Base-by-base conservation (phyloP, 2,113 vertebrate species). In the Callochromis pleurospilus region DNA sequence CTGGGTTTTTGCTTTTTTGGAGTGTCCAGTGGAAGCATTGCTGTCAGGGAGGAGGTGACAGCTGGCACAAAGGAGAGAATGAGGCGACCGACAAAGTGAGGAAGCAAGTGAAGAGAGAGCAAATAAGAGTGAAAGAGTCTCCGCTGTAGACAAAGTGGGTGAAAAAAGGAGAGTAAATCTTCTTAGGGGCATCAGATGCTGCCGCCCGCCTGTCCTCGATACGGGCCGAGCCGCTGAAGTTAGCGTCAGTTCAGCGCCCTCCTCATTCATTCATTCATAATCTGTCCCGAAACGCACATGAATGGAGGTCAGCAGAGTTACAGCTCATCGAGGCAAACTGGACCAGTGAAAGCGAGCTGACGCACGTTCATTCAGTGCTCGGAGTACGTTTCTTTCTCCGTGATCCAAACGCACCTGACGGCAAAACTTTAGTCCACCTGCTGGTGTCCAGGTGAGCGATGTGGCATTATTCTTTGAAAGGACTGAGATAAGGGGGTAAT, bases 101-200 rank as follows among this genome's bases (percentile, higher is more conserved):
- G 42, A 77, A 75, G 70, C 70, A 7, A 49, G 42, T 12, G 70
- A 75, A 19, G 80, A 80, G 51, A 33, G 19, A 47, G 70, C 29
- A 42, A 51, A 79, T 31, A 12, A 73, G 24, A 82, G 29, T 2
- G 33, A 17, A 19, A 80, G 79, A 70, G 14, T 7, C 33, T 47
- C n/a, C 38, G 47, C 80, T 54, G 87, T 8, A 47, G 79, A 60
- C 3, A 17, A 58, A 79, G 45, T 45, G 60, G 15, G 58, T 45
- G 47, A 56, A 81, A 86, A 81, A 65, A 83, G 65, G 65, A 40
- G 53, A 42, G 26, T 53, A 85, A 82, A 92, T 85, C 89, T 89
- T 68, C 70, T 83, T 68, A 79, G 70, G 33, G 65, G 79, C 58
- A 42, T 82, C 84, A 47, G 51, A 33, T 9, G 47, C 73, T 4